Conservation (phyloP, 2,113 vertebrate species). For the Leptocoma aspasia region DNA sequence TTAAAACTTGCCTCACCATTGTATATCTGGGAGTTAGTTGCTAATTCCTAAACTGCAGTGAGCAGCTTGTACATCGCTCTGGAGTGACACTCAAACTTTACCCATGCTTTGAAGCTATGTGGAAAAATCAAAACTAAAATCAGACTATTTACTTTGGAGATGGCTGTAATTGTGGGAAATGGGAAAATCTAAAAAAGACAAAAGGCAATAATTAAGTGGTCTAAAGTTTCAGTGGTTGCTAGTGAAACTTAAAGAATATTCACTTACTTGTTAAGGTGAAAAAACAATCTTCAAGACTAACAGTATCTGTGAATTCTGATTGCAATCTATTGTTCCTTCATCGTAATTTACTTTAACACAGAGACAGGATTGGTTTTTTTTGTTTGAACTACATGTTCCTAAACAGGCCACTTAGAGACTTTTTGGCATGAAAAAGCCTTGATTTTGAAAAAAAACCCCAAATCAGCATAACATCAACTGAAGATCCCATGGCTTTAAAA, state of each 20-base stretch:
- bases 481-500: neutral
- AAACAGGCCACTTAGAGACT: neutral
- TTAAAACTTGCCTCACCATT: neutral
- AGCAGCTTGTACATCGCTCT: neutral
- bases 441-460: neutral
- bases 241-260: neutral
- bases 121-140: neutral
- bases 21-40: neutral
- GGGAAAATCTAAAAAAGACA: neutral
- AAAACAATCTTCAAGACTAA: neutral
- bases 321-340: neutral
- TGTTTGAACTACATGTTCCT: neutral
- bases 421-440: neutral
- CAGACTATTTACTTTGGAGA: neutral
- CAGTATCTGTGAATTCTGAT: neutral
- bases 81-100: neutral
- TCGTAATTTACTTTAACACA: neutral
- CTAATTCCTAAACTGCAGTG: neutral
- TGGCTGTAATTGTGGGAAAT: neutral
- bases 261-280: neutral
- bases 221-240: neutral
- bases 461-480: neutral
- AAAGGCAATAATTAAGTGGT: neutral
- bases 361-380: fast-evolving
- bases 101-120: neutral